Evolutionary conservation across 2,888 invertebrate genomes (phyloP).

Genomic region (Torymus aiolomorphi): DNA sequence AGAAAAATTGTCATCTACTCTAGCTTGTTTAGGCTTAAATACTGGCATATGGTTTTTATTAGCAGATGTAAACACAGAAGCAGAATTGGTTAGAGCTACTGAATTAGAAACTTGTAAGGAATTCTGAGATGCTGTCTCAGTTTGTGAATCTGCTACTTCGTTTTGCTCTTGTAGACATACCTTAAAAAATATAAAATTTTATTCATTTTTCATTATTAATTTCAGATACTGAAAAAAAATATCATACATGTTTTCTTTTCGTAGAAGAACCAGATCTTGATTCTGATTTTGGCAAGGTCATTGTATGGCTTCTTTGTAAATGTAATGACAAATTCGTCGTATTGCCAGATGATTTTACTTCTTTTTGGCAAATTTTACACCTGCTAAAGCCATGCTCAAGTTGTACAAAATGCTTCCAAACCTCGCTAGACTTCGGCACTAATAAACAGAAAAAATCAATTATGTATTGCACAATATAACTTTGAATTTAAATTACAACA

Average conservation of each 20-base stretch:
- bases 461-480: no score
- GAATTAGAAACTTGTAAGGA: background rate
- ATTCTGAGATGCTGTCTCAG: background rate
- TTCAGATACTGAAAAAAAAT: background rate
- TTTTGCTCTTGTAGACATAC: no score
- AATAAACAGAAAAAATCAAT: no score
- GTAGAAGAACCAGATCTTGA: background rate
- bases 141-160: no score
- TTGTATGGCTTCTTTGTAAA: slow-evolving; percentile 17
- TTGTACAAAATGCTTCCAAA: background rate
- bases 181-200: no score
- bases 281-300: background rate
- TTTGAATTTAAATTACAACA: no score
- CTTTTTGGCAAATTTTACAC: background rate
- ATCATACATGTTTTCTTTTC: background rate
- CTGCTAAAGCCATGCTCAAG: background rate
- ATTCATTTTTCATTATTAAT: background rate
- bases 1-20: background rate
- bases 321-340: slow-evolving; percentile 19
- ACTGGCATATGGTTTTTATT: background rate
- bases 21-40: background rate
- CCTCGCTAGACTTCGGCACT: background rate
- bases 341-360: slow-evolving; percentile 14
- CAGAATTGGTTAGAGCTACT: background rate
- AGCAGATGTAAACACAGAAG: slow-evolving; percentile 1